Evolutionary conservation across 2,888 invertebrate species (phyloP), one percentile per base, ranked within the genome.

Genomic region (Rhynchonema sp.): DNA sequence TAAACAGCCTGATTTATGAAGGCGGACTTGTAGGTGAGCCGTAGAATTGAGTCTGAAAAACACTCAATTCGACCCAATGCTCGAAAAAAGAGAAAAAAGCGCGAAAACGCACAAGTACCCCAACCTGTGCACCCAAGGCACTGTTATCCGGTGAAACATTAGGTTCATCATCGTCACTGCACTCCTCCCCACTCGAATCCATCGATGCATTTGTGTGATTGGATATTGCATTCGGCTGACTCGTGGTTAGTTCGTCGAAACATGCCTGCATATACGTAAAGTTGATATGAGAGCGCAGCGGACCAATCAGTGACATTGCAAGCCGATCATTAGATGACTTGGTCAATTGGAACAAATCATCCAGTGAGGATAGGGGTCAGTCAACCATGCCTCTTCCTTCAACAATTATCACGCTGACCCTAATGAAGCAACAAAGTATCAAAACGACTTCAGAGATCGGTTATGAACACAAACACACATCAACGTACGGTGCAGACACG

Each of bases 401-500:
- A n/a, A n/a, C n/a, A n/a, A n/a, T n/a, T n/a, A n/a, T n/a, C n/a
- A n/a, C n/a, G n/a, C n/a, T n/a, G n/a, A n/a, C n/a, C n/a, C n/a
- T n/a, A n/a, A n/a, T n/a, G n/a, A n/a, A n/a, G n/a, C n/a, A n/a
- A n/a, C n/a, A n/a, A n/a, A n/a, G n/a, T n/a, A n/a, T n/a, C n/a
- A n/a, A n/a, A 17, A 17, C 9, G 38, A 38, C 38, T 13, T 17
- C 6, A 38, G 17, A 38, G 17, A 38, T 13, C 38, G 38, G 9
- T 17, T 6, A 38, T 17, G 17, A 38, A 38, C 9, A 6, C 6
- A 6, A 38, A 38, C 38, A 38, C 38, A n/a, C 38, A 17, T 6
- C 9, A 38, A 38, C 38, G 9, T 6, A 38, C 38, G 66, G 87
- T 81, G 74, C 98, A 98, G 59, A 98, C 94, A 69, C 98, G 83